Base-by-base conservation (phyloP, 2,888 invertebrate genomes). In the Cantharis rustica region DNA sequence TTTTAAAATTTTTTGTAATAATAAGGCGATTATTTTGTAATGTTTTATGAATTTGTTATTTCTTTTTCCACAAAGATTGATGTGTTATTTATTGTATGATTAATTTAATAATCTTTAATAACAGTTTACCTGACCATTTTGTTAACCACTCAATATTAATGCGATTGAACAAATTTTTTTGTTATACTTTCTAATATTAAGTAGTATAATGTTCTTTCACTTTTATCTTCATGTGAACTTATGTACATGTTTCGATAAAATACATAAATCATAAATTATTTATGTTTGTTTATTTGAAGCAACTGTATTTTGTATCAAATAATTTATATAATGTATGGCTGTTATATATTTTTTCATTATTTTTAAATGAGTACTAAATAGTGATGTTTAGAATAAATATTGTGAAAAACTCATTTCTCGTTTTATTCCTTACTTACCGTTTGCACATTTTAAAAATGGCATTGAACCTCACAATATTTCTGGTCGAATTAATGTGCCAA, bases 301-400 rank as follows among this genome's bases (percentile, higher is more conserved):
- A 68, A 72, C 26, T 81, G 76, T 80, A 80, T 80, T 80, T 80
- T 81, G 80, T 83, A 82, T 84, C 81, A 82, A 82, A 86, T 87
- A 86, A 85, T 86, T 86, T 86, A 85, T 81, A 82, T 84, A 85
- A 84, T 86, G 86, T 86, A 87, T 87, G 86, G 86, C 87, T 87
- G 87, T 87, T 87, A 87, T 85, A 85, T 86, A 85, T 86, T 86
- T 87, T 86, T 87, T 86, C 85, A 86, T 86, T 85, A 85, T 84
- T 86, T 86, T 86, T 84, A 83, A 86, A 83, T 82, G 85, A 86
- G 85, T 87, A 86, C 86, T 85, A 83, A 47, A 82, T 87, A 87
- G 86, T 87, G 86, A 87, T 87, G 86, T 87, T 83, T 86, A 87
- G 86, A 87, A 83, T 83, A 83, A 83, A 75, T 71, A 74, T 77